These are phyloP conservation scores for Hirtodrosophila histrioides DNA, from an alignment of 2,888 invertebrate species.

Conservation along the genomic window DNA sequence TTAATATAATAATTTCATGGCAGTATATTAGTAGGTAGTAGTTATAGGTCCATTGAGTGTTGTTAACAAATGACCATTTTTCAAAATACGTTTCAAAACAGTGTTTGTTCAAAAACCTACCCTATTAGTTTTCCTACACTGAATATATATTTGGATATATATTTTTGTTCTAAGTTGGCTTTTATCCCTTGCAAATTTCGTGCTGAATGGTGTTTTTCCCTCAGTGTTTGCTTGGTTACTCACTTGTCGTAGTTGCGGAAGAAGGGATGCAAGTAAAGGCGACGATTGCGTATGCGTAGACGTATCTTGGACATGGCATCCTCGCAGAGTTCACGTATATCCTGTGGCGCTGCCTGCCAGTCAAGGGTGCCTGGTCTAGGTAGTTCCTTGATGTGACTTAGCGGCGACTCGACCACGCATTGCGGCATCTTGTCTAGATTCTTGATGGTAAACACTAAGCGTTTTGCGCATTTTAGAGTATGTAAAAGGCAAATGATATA, in stretches of 20 bases:
- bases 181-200: no score
- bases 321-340: slow-evolving; percentile 86
- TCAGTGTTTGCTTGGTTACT: not conserved
- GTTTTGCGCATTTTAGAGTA: not conserved
- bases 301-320: slow-evolving; percentile 88
- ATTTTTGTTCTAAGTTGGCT: no score
- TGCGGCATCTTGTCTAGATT: slow-evolving; percentile 89
- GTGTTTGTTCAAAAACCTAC: no score
- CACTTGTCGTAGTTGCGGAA: slow-evolving; percentile 90
- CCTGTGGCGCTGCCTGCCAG: slow-evolving; percentile 84
- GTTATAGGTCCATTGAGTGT: no score
- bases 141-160: no score
- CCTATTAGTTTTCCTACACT: no score
- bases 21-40: no score
- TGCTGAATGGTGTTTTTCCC: no score
- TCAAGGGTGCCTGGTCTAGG: slow-evolving; percentile 85
- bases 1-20: no score
- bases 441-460: slow-evolving; percentile 87
- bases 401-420: slow-evolving; percentile 86
- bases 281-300: slow-evolving; percentile 86
- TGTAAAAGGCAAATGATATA: not conserved
- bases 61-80: no score
- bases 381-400: slow-evolving; percentile 85
- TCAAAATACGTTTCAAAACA: no score
- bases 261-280: slow-evolving; percentile 88